Percentiles rank a stretch among this genome's conserved stretches.
phyloP scores from a whole-genome alignment of 2,113 vertebrate genomes.

The Salvelinus alpinus region DNA sequence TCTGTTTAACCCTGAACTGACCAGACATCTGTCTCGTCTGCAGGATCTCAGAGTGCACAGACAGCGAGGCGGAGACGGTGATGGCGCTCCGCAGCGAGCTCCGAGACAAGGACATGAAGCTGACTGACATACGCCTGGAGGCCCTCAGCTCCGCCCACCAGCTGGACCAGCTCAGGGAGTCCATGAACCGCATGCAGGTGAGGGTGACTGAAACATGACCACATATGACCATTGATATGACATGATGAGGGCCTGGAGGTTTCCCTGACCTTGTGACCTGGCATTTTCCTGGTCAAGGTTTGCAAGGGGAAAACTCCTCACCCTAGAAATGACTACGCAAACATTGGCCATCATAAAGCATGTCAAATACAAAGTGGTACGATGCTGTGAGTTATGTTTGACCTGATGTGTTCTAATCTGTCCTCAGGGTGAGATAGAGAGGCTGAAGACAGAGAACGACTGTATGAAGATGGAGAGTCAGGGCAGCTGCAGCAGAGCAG shows the following conservation, averaged over 20 bases:
- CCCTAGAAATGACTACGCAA: too few relatives aligned
- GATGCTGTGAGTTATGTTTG: neutral
- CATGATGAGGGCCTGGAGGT: neutral
- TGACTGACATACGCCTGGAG: constrained; percentile 87
- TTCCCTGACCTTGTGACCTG: neutral
- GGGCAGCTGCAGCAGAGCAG: constrained; percentile 77
- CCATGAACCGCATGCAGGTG: constrained; percentile 91
- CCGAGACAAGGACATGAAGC: constrained; percentile 87
- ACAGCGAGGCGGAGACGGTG: constrained; percentile 86
- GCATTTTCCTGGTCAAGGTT: too few relatives aligned
- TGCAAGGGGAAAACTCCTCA: too few relatives aligned
- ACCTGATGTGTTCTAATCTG: constrained; percentile 4
- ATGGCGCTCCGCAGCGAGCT: constrained; percentile 88
- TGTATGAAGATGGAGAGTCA: constrained; percentile 82
- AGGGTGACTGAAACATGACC: neutral
- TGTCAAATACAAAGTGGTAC: too few relatives aligned
- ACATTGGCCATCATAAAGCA: too few relatives aligned
- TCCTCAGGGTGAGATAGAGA: constrained; percentile 83
- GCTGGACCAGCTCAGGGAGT: constrained; percentile 87
- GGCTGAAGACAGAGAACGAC: constrained; percentile 85
- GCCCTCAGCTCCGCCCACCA: constrained; percentile 89
- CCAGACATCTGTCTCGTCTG: neutral
- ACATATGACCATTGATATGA: neutral
- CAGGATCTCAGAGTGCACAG: constrained; percentile 86
- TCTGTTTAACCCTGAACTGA: neutral